Conservation (phyloP, 2,888 invertebrate species). For the Napeogenes sylphis region DNA sequence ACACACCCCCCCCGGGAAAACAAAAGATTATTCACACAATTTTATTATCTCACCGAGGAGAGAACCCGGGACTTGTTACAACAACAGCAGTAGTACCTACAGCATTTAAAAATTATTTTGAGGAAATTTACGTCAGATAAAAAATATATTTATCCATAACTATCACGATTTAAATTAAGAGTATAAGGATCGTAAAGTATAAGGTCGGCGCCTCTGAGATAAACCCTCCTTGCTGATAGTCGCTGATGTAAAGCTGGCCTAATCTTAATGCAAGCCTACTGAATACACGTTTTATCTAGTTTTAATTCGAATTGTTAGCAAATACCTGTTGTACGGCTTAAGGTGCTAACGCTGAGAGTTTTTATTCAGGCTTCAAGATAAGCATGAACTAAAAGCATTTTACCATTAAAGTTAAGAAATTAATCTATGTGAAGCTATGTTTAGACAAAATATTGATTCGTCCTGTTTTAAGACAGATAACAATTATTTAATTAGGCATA, state of each 20-base stretch:
- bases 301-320: conserved; percentile 7
- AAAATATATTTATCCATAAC: conserved; percentile 3
- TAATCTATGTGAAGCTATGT: neutral
- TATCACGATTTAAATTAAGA: conserved; percentile 46
- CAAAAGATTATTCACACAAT: too few species aligned
- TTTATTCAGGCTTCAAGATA: neutral
- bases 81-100: too few species aligned
- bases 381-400: neutral
- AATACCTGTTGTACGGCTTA: neutral
- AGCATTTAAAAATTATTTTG: too few species aligned
- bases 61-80: too few species aligned
- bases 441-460: neutral
- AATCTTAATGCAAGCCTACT: conserved; percentile 22
- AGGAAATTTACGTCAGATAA: too few species aligned
- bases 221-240: conserved; percentile 29
- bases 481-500: conserved; percentile 10
- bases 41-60: too few species aligned
- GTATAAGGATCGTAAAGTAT: conserved; percentile 49
- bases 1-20: too few species aligned
- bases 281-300: conserved; percentile 10
- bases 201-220: conserved; percentile 44
- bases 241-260: conserved; percentile 18
- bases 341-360: neutral
- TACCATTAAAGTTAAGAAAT: neutral
- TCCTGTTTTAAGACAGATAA: conserved; percentile 1